Evolutionary conservation across 1,140 invertebrate species (phyloP), one percentile per base, ranked within the genome.

Genomic region (Hesperophylax magnus): DNA sequence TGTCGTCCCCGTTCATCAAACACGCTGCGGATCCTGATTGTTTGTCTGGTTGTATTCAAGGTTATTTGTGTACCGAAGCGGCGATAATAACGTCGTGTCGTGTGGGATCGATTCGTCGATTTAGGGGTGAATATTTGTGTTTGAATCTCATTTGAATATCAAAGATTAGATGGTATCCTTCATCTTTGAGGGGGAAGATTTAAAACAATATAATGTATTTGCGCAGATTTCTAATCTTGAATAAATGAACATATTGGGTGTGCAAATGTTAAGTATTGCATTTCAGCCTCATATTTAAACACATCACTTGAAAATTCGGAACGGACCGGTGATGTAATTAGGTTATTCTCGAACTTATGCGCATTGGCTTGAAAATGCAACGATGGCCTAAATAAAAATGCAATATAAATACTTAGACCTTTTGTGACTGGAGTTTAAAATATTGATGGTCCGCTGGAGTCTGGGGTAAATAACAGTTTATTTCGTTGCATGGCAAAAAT

Each of bases 131-230:
- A 76, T 76, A 78, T 79, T 81, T 63, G 39, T 79, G 77, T 83
- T 83, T 79, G 82, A 78, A 81, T 83, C 58, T 76, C 76, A 83
- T 81, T 83, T 81, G 82, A 83, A 83, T 81, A 76, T 83, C 76
- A 81, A 81, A 79, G 77, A 81, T 27, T 56, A 22, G 0, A 61
- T 47, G 1, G 14, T 2, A 11, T 14, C 39, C 11, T 47, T 47
- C 11, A 14, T 47, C 39, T 14, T 27, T 27, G 9, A 39, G 34
- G 7, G 6, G 7, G 34, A 1, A 14, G 39, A 47, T 47, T 14
- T 39, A 39, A 39, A 39, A 39, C 3, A 5, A 39, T 7, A 8
- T 31, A 3, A 3, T 31, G 7, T 31, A 31, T 31, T 7, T 31
- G 31, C 7, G 7, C 31, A 31, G 2, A 7, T 31, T 31, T 31